Conservation (phyloP, 1,140 invertebrate genomes). For the Cotesia chilonis region DNA sequence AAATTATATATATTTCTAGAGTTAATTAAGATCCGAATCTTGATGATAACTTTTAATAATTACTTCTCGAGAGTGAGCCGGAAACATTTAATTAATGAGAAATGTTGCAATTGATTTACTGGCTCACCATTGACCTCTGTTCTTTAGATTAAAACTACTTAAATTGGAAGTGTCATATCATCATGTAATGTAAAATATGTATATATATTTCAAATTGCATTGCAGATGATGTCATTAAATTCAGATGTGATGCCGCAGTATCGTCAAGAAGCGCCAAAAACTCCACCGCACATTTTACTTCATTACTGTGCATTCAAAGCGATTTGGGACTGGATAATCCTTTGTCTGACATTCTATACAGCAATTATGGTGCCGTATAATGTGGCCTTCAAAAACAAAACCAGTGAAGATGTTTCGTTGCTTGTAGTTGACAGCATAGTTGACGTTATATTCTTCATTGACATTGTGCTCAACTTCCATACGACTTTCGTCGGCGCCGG, state of each 20-base stretch:
- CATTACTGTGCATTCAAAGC: conserved; percentile 99
- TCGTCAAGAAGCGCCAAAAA: conserved; percentile 99
- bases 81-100: too few relatives aligned
- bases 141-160: too few relatives aligned
- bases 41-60: too few relatives aligned
- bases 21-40: too few relatives aligned
- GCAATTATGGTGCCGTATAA: conserved; percentile 99
- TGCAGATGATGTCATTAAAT: conserved; percentile 94
- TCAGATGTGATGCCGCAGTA: conserved; percentile 98
- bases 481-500: conserved; percentile 99
- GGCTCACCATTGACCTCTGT: too few relatives aligned
- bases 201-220: conserved; percentile 19
- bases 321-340: conserved; percentile 99
- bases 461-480: conserved; percentile 99
- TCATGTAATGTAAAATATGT: too few relatives aligned
- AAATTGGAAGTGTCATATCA: too few relatives aligned
- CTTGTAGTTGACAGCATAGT: conserved; percentile 98
- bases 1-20: too few relatives aligned
- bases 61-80: too few relatives aligned
- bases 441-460: conserved; percentile 99
- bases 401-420: conserved; percentile 96
- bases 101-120: too few relatives aligned
- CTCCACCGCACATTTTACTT: conserved; percentile 95
- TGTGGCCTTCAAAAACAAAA: conserved; percentile 99
- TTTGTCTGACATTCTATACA: conserved; percentile 99